Base-by-base conservation (phyloP, 2,888 invertebrate species). In the Zootermopsis nevadensis region DNA sequence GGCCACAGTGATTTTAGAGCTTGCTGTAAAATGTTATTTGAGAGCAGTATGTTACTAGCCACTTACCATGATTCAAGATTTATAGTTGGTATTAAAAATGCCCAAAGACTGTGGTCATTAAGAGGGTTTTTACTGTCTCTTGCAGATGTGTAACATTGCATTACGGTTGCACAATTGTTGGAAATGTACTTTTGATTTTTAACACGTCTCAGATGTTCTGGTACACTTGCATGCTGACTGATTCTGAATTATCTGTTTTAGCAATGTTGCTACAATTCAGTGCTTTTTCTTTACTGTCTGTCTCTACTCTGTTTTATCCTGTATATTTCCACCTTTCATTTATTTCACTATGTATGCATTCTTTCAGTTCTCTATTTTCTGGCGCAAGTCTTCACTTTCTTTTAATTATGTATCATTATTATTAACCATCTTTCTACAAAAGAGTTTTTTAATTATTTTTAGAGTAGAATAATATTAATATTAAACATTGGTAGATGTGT, bases 321-420 rank as follows among this genome's bases (percentile, higher is more conserved):
- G 6, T 38, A n/a, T n/a, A n/a, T 19, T 19, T 19, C 48, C 48
- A 48, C 48, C 48, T 48, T 48, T 48, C 15, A 15, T 19, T 48
- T 48, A 19, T 48, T 48, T 48, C 15, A 19, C 48, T 15, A 19
- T 48, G 19, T 48, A 48, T 48, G 48, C 15, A 48, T 19, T 33
- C 33, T 69, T 69, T 69, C 69, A 69, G 69, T 69, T 69, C 69
- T 69, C 33, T 33, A 31, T 42, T 38, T 38, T 38, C 33, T 74
- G 1, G 38, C 38, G 38, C 74, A 24, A 74, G 30, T 24, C 38
- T 74, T 35, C 31, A 72, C 72, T 72, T 33, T 33, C 72, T 72
- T 72, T 72, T 33, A 31, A n/a, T 74, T 74, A 74, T 27, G 60
- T 60, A 2, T 60, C n/a, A 60, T 60, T 60, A 60, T 12, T n/a